phyloP scores from a whole-genome alignment of 2,113 vertebrate species.

The Oryzias javanicus region DNA sequence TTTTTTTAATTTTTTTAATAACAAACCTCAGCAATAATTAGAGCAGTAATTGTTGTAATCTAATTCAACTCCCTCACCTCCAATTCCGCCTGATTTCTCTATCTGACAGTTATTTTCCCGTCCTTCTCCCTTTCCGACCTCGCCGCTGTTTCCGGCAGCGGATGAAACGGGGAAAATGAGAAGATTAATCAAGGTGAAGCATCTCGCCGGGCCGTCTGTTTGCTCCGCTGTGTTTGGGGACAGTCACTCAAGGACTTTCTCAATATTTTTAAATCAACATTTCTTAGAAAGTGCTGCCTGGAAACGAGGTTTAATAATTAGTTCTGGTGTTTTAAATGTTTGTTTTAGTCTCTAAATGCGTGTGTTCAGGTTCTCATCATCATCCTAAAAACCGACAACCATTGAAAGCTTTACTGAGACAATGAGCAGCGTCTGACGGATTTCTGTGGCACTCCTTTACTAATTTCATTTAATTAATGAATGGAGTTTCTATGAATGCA shows the following conservation, averaged over 20 bases:
- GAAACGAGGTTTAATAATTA: slow-evolving; percentile 7
- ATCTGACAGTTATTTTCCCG: slow-evolving; percentile 7
- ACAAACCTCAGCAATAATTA: slow-evolving; percentile 1
- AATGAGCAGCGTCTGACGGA: no score
- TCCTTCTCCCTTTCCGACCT: slow-evolving; percentile 20
- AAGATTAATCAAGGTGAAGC: slow-evolving; percentile 52
- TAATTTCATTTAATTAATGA: no score
- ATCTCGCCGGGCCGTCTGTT: slow-evolving; percentile 18
- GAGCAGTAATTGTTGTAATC: slow-evolving; percentile 12
- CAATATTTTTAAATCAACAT: slow-evolving; percentile 51
- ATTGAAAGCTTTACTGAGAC: no score
- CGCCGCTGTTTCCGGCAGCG: slow-evolving; percentile 35
- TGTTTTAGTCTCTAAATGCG: no score
- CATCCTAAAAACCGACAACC: no score
- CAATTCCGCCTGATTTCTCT: not conserved
- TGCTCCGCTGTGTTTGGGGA: slow-evolving; percentile 22
- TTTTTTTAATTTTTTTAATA: not conserved
- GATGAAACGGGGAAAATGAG: slow-evolving; percentile 49
- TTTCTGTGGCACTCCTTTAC: no score
- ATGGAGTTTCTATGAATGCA: no score
- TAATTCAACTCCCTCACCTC: slow-evolving; percentile 1
- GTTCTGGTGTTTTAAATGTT: no score
- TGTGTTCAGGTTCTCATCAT: no score
- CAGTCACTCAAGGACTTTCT: slow-evolving; percentile 26
- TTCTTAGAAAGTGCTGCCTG: not conserved